phyloP scores from a whole-genome alignment of 2,888 invertebrate genomes.

The Hirtodrosophila alboralis region DNA sequence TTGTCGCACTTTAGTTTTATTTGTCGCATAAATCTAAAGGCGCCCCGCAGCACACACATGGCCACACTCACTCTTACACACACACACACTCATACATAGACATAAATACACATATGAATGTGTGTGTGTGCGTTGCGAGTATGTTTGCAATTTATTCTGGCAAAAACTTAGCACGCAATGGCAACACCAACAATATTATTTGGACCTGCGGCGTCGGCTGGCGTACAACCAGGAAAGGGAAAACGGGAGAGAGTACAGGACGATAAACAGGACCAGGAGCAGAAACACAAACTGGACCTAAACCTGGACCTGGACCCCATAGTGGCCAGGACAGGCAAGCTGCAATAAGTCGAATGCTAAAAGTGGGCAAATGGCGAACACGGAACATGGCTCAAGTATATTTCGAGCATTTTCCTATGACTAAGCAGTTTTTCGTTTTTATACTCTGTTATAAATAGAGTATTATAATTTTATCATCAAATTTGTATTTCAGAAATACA shows the following conservation, averaged over 20 bases:
- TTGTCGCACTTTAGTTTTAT: slow-evolving; percentile 80
- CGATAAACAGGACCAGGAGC: not conserved
- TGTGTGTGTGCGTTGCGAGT: slow-evolving; percentile 41
- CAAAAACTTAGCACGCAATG: slow-evolving; percentile 71
- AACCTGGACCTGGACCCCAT: slow-evolving; percentile 10
- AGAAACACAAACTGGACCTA: slow-evolving; percentile 2
- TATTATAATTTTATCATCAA: too few relatives aligned
- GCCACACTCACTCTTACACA: slow-evolving; percentile 8
- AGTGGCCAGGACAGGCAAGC: slow-evolving; percentile 18
- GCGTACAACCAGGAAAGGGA: not conserved
- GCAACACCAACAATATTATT: slow-evolving; percentile 48
- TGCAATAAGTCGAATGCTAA: slow-evolving; percentile 64
- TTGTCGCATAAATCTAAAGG: slow-evolving; percentile 73
- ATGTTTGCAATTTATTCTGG: slow-evolving; percentile 74
- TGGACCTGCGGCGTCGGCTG: slow-evolving; percentile 46
- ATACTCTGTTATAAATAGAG: too few relatives aligned
- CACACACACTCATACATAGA: slow-evolving; percentile 1
- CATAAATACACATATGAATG: slow-evolving; percentile 3
- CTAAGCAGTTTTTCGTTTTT: slow-evolving; percentile 77
- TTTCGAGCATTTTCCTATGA: slow-evolving; percentile 71
- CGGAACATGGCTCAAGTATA: slow-evolving; percentile 57
- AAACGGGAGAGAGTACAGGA: slow-evolving; percentile 7
- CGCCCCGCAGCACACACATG: slow-evolving; percentile 39
- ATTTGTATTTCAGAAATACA: too few relatives aligned
- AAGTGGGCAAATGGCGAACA: slow-evolving; percentile 30